Base-by-base conservation (phyloP, 1,140 invertebrate species). In the Drosophila pruinosa region DNA sequence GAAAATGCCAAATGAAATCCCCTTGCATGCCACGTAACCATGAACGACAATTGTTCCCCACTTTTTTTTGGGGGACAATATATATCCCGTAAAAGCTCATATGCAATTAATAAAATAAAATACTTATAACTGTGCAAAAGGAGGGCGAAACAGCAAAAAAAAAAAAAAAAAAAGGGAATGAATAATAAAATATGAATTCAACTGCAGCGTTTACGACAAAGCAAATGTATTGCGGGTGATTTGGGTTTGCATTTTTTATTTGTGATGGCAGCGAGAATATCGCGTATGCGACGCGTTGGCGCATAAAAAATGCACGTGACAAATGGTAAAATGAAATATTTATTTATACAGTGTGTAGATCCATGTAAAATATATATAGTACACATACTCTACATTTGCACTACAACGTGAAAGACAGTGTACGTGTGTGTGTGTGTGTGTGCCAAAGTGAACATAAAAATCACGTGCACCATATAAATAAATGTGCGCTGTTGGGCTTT, bases 291-390 rank as follows among this genome's bases (percentile, higher is more conserved):
- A 74, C 77, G 81, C 82, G 81, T 81, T 75, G 73, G 48, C 54
- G 71, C 72, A 88, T 88, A 75, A 88, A 81, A 74, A 88, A 88
- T 88, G 67, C 82, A 88, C 78, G 82, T 88, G 82, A 88, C 82
- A 88, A 88, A 88, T 88, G 82, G 82, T 43, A 26, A 82, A 86
- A 86, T 86, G 65, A 82, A 86, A 86, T 78, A 85, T 85, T 86
- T 81, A 85, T 85, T 71, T 77, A 62, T 59, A 72, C 58, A 47
- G 61, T 50, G 43, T 83, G 56, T 68, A 73, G 65, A 82, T 68
- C 64, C 58, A 78, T 69, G 45, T 56, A n/a, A n/a, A n/a, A n/a
- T n/a, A n/a, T n/a, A 72, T 63, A 56, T 62, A 28, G 5, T 10
- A 34, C 31, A 34, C n/a, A 75, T 75, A 68, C 56, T 67, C 38